Conservation (phyloP, 2,797 vertebrate genomes). For the Pelobates cultripes region DNA sequence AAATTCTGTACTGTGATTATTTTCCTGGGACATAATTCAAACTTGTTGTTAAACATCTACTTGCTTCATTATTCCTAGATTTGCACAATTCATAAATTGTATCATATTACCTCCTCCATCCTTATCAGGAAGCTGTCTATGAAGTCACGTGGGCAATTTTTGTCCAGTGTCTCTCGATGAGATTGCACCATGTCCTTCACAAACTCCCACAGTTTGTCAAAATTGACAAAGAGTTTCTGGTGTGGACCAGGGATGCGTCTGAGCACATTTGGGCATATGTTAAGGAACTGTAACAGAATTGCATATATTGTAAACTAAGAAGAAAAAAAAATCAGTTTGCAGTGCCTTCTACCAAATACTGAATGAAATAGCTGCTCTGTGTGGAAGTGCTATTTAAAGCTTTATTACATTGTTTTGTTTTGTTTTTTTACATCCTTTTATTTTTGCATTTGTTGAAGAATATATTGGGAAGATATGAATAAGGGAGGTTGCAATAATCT, state of each 20-base stretch:
- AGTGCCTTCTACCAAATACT: too few species aligned
- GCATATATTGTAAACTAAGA: not conserved
- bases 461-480: too few species aligned
- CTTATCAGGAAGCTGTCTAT: slow-evolving; percentile 41
- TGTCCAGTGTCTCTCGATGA: slow-evolving; percentile 25
- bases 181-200: not conserved
- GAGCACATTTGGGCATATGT: slow-evolving; percentile 18
- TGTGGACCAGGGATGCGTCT: slow-evolving; percentile 33
- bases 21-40: slow-evolving; percentile 2
- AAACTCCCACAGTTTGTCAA: not conserved
- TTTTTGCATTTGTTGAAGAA: too few species aligned
- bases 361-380: too few species aligned
- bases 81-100: too few species aligned
- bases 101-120: slow-evolving; percentile 63
- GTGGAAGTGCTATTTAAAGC: too few species aligned
- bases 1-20: slow-evolving; percentile 28
- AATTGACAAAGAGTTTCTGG: not conserved
- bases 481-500: too few species aligned
- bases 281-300: slow-evolving; percentile 13
- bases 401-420: too few species aligned
- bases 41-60: not conserved
- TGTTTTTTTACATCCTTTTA: too few species aligned
- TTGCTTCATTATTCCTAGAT: not conserved
- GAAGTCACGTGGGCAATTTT: slow-evolving; percentile 38
- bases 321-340: too few species aligned